Evolutionary conservation across 1,140 invertebrate species (phyloP), one percentile per base, ranked within the genome.

Genomic region (Potamilus streckersoni): DNA sequence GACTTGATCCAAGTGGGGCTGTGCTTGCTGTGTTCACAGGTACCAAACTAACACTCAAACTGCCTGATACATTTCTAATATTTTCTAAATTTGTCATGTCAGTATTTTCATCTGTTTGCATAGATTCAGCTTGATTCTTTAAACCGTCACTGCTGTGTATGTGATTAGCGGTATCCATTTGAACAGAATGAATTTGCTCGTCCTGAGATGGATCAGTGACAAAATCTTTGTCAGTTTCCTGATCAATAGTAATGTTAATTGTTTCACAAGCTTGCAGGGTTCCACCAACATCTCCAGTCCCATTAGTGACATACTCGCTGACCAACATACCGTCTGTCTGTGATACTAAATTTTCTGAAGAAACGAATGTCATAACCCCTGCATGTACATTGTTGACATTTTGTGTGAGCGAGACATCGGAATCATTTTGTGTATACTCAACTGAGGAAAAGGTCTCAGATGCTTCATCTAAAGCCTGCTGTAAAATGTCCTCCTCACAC

Each of bases 1-100:
- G 91, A 82, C 91, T 92, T 16, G 92, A 92, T 19, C 92, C 92
- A 16, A 92, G 79, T 27, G 92, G 91, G 69, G 89, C 90, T 56
- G 89, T 87, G 65, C 89, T 90, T 2, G 81, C 88, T 1, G 89
- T 90, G 76, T 81, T 82, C 62, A 79, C 69, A 59, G 84, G 70
- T n/a, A 82, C 80, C 20, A 84, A 63, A 56, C 80, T 82, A 13
- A 82, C 72, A 65, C 63, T 79, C 31, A 78, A 58, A 23, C 23
- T 56, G 14, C 55, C 57, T 15, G 19, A 55, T 19, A 19, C 16
- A 2, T 61, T 62, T 58, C 13, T 71, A 20, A 19, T 23, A 72
- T 38, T 67, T 19, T 55, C 55, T 69, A 49, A 17, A 23, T 20
- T 27, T 62, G 6, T 23, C n/a, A n/a, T 11, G 58, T 57, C 23